Evolutionary conservation across 2,888 invertebrate genomes (phyloP).

Genomic region (Nemotelus nigrinus): DNA sequence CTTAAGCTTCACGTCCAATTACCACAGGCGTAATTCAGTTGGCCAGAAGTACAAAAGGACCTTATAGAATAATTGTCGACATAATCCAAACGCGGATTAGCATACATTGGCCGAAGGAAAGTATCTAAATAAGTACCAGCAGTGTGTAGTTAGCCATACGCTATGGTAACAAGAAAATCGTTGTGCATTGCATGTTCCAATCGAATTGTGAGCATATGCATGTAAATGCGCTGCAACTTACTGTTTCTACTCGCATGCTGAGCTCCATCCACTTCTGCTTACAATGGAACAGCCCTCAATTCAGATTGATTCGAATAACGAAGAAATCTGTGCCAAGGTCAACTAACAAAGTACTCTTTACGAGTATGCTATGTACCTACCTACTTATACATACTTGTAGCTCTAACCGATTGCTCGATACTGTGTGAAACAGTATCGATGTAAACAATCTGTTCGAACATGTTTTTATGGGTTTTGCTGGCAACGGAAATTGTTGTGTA

Average conservation of each 20-base stretch:
- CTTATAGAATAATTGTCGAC: background rate
- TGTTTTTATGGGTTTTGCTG: too few relatives aligned
- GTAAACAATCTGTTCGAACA: too few relatives aligned
- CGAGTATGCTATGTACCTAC: too few relatives aligned
- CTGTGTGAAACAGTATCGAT: too few relatives aligned
- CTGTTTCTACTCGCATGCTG: background rate
- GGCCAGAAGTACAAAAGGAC: background rate
- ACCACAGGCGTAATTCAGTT: too few relatives aligned
- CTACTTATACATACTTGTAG: too few relatives aligned
- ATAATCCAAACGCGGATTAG: background rate
- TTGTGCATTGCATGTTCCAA: conserved; percentile 14
- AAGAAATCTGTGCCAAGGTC: conserved; percentile 49
- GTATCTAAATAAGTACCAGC: too few relatives aligned
- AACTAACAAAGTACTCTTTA: background rate
- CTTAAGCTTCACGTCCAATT: background rate
- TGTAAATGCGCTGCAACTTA: background rate
- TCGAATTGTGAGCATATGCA: background rate
- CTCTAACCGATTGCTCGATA: too few relatives aligned
- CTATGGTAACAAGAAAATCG: conserved; percentile 1
- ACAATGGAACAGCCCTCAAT: background rate
- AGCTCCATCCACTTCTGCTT: too few relatives aligned
- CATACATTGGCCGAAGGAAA: too few relatives aligned
- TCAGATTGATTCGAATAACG: conserved; percentile 33
- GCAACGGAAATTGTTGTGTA: too few relatives aligned
- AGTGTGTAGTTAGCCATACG: background rate